Evolutionary conservation across 2,113 vertebrate genomes (phyloP), one percentile per base, ranked within the genome.

Genomic region (Heliornis fulica): DNA sequence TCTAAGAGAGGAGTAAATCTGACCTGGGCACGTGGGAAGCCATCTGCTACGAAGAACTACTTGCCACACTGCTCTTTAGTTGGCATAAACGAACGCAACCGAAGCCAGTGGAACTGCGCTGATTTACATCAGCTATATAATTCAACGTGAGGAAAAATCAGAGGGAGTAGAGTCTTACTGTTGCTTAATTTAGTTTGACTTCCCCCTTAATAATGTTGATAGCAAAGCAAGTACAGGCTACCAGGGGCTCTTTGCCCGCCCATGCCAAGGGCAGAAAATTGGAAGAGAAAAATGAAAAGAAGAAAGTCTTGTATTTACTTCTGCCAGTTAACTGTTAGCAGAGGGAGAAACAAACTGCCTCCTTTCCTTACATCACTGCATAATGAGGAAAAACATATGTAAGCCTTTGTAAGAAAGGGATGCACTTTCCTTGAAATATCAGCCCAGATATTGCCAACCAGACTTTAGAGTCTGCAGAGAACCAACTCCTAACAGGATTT

Each of bases 401-500:
- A 88, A 78, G 51, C 60, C 81, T 64, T 46, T 46, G 20, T 46
- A 46, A 22, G 46, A 46, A 46, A 46, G n/a, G 60, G 41, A 45
- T 81, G 91, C 78, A 66, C 66, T 7, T 80, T 48, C 45, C 60
- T 60, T 78, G 50, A 77, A 83, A 31, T 31, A 75, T 59, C 79
- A 90, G 41, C 41, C 34, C 54, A 83, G 79, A 78, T 83, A 90
- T 3, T 86, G 54, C 34, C 54, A 88, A 46, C 12, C 51, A 92
- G 71, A 56, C 71, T 74, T 57, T 11, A 74, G 51, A 56, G 78
- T 34, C 63, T 64, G 71, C 46, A 78, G 64, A 93, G 56, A 61
- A 86, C 43, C 48, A n/a, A 32, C 56, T 92, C 51, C 71, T 92
- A 89, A 90, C 26, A 75, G 38, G 83, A 94, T 90, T 95, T 96